A percentile compares a stretch with the other conserved stretches of the same genome.
Conservation (phyloP, 1,140 invertebrate species). For the Helicoverpa zea region DNA sequence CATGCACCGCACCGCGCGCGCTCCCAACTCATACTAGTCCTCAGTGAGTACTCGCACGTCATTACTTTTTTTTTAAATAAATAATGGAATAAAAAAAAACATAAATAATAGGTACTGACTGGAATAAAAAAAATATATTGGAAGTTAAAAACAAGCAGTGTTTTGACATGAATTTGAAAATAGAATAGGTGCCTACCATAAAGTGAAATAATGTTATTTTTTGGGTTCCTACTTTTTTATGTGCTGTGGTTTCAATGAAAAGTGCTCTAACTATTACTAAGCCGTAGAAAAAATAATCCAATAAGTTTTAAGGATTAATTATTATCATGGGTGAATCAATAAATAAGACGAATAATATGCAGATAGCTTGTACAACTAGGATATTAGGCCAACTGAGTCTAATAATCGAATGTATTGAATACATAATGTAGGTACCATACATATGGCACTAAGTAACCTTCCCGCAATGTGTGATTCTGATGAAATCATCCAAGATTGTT, state of each 20-base stretch:
- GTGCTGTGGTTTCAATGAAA: background rate
- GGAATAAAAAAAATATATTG: background rate
- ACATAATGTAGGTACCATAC: background rate
- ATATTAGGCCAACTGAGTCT: background rate
- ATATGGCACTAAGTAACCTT: background rate
- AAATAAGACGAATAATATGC: background rate
- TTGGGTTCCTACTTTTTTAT: background rate
- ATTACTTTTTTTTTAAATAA: background rate
- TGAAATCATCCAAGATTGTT: constrained; percentile 7
- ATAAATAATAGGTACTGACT: background rate
- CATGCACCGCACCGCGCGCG: constrained; percentile 31
- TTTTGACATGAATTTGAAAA: constrained; percentile 17
- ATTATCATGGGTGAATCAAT: background rate
- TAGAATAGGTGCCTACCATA: background rate
- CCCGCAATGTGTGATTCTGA: background rate
- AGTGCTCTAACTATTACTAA: background rate
- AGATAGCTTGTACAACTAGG: background rate
- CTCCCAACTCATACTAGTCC: background rate
- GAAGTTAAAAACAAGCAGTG: background rate
- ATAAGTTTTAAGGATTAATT: background rate
- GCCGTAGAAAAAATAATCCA: no score
- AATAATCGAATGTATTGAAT: background rate
- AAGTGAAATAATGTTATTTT: background rate
- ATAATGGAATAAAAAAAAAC: background rate
- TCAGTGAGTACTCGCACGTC: constrained; percentile 14